Percentiles rank a stretch among this genome's conserved stretches.
These are phyloP conservation scores for Papilio polyxenes DNA, from an alignment of 1,140 invertebrate genomes.

Conservation along the genomic window DNA sequence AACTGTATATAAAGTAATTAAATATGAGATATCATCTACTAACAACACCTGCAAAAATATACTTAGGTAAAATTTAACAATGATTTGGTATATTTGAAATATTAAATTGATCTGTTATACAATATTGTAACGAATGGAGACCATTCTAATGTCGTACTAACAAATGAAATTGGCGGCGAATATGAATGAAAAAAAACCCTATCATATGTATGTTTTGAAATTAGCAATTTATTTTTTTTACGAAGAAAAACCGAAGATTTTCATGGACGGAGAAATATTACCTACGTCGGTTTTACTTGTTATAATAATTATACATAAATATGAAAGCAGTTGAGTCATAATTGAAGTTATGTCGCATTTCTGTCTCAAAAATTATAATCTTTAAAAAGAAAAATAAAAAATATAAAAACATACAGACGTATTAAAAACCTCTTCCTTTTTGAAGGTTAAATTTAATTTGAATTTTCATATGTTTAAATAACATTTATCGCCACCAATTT, in stretches of 20 bases:
- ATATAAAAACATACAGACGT: too few species aligned
- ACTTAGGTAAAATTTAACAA: conserved; percentile 28
- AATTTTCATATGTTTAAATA: too few species aligned
- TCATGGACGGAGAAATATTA: neutral
- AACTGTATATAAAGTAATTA: conserved; percentile 21
- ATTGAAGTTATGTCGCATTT: too few species aligned
- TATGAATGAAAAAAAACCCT: neutral
- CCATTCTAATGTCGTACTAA: neutral
- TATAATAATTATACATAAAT: too few species aligned
- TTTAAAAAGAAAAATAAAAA: too few species aligned
- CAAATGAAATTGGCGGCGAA: conserved; percentile 1
- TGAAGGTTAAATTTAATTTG: too few species aligned
- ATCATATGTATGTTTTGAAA: neutral
- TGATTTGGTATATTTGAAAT: conserved; percentile 32
- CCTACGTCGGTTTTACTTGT: too few species aligned
- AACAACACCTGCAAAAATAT: conserved; percentile 28
- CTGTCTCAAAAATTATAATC: too few species aligned
- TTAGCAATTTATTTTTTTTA: too few species aligned
- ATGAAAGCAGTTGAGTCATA: too few species aligned
- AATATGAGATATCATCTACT: conserved; percentile 28
- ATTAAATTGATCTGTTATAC: neutral
- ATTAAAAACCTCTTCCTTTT: too few species aligned
- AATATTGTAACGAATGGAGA: neutral
- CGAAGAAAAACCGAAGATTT: neutral
- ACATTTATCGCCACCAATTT: neutral